Evolutionary conservation across 2,113 vertebrate species (phyloP).

Genomic region (Eublepharis macularius): DNA sequence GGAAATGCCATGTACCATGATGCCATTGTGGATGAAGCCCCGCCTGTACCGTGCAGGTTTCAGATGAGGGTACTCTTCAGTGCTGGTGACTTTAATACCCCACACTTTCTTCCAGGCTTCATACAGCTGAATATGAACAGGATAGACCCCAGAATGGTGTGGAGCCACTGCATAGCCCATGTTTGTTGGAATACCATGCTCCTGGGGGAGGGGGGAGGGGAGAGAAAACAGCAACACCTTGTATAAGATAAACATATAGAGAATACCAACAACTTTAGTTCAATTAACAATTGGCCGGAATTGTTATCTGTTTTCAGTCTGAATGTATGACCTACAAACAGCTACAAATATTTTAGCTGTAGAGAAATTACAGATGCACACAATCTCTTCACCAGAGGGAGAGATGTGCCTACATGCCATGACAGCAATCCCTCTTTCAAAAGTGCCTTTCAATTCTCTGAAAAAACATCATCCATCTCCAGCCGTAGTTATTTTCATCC

Average conservation of each 20-base stretch:
- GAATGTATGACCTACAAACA: not conserved
- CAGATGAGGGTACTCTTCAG: conserved; percentile 96
- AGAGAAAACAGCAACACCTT: conserved; percentile 16
- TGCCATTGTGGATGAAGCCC: conserved; percentile 93
- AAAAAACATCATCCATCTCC: not conserved
- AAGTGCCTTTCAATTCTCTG: not conserved
- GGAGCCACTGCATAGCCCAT: conserved; percentile 97
- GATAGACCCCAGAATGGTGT: conserved; percentile 96
- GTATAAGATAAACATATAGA: rapidly evolving
- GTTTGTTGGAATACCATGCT: conserved; percentile 89
- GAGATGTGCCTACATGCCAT: too few relatives aligned
- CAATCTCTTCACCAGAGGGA: not conserved
- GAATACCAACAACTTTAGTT: not conserved
- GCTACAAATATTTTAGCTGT: not conserved
- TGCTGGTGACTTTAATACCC: conserved; percentile 94
- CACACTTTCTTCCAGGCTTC: conserved; percentile 96
- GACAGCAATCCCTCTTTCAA: not conserved
- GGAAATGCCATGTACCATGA: conserved; percentile 87
- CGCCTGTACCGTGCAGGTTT: conserved; percentile 95
- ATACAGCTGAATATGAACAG: conserved; percentile 93
- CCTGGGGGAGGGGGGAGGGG: conserved; percentile 76
- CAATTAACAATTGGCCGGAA: not conserved
- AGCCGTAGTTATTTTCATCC: not conserved
- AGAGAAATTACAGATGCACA: not conserved
- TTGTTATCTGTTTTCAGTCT: not conserved